Evolutionary conservation across 2,113 vertebrate species (phyloP).

Genomic region (Pteropus alecto): DNA sequence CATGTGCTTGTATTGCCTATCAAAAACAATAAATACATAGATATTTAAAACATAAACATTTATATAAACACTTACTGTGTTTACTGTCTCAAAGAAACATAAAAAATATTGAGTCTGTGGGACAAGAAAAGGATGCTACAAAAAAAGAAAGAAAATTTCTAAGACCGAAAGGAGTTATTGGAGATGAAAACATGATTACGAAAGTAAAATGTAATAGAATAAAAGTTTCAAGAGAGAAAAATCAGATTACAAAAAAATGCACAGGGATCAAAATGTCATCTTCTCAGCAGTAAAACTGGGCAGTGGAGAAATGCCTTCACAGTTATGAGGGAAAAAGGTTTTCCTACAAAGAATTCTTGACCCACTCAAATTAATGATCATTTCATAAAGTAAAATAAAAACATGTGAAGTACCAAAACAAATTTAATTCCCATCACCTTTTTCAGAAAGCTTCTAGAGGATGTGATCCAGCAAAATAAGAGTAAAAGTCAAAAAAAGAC

Average conservation of each 20-base stretch:
- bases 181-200: neutral
- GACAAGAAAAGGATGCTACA: neutral
- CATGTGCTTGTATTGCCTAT: neutral
- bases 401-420: neutral
- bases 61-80: neutral
- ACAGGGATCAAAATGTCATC: neutral
- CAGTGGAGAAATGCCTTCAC: neutral
- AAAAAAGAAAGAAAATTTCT: neutral
- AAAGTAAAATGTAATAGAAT: neutral
- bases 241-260: neutral
- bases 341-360: neutral
- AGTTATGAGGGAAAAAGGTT: neutral
- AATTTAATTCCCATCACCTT: neutral
- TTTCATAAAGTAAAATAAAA: neutral
- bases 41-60: neutral
- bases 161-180: neutral
- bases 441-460: neutral
- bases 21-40: neutral
- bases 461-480: neutral
- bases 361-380: neutral
- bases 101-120: neutral
- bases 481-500: neutral
- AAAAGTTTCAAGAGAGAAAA: constrained; percentile 7
- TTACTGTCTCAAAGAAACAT: neutral
- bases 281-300: neutral